A percentile compares a stretch with the other conserved stretches of the same genome.
Conservation (phyloP, 1,140 invertebrate genomes). For the Andricus grossulariae region DNA sequence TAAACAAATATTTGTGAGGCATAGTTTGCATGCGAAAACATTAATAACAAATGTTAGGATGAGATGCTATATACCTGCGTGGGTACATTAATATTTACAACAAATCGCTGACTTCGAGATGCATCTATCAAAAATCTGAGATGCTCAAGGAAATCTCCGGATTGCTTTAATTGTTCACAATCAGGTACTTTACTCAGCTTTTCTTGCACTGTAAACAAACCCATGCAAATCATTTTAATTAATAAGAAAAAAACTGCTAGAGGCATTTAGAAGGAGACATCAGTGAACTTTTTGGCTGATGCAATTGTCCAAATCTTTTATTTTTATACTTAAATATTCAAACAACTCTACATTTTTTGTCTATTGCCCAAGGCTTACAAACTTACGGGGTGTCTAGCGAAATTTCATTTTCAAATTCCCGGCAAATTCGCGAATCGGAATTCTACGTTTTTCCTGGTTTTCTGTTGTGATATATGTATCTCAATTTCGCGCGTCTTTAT, state of each 20-base stretch:
- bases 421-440: too few relatives aligned
- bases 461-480: too few relatives aligned
- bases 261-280: conserved; percentile 16
- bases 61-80: conserved; percentile 59
- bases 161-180: conserved; percentile 60
- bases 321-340: too few relatives aligned
- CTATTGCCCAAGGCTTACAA: too few relatives aligned
- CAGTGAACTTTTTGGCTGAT: not conserved
- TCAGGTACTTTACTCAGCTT: conserved; percentile 64
- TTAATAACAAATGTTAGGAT: not conserved
- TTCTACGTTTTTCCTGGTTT: too few relatives aligned
- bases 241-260: conserved; percentile 27
- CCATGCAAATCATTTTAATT: conserved; percentile 31
- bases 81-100: conserved; percentile 73
- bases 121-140: conserved; percentile 69
- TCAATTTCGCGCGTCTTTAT: too few relatives aligned
- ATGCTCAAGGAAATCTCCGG: conserved; percentile 67
- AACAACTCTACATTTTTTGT: too few relatives aligned
- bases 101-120: conserved; percentile 67
- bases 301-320: not conserved
- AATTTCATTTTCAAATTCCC: too few relatives aligned
- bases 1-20: conserved; percentile 11
- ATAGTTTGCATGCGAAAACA: not conserved
- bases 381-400: too few relatives aligned
- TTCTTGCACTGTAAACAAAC: conserved; percentile 65